Percentiles rank a stretch among this genome's conserved stretches.
Conservation (phyloP, 2,797 vertebrate species). For the Bradypodion pumilum region DNA sequence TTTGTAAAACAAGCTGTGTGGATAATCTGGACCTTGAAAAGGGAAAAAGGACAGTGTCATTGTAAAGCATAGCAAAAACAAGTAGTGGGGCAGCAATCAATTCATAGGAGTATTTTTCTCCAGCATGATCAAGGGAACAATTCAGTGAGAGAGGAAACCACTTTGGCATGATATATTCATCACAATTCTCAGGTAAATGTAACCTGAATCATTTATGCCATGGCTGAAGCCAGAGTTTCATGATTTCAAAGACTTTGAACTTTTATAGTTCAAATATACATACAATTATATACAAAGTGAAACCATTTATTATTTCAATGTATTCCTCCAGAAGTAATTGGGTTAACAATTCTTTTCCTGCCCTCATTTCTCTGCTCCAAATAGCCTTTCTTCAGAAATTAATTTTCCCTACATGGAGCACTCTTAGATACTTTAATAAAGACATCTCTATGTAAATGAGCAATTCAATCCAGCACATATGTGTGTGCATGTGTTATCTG, state of each 20-base stretch:
- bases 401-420: neutral
- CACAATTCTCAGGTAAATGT: neutral
- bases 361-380: neutral
- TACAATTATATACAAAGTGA: neutral
- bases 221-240: neutral
- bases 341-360: neutral
- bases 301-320: neutral
- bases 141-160: neutral
- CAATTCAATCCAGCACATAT: neutral
- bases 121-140: neutral
- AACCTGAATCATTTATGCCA: neutral
- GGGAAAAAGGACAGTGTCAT: conserved; percentile 10
- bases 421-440: neutral
- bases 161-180: neutral
- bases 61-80: neutral
- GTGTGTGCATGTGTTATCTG: too few relatives aligned
- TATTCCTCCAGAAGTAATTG: neutral
- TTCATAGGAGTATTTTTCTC: neutral
- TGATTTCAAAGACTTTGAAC: neutral
- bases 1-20: conserved; percentile 93
- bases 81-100: neutral
- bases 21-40: conserved; percentile 87
- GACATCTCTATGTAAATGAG: neutral
- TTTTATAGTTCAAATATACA: neutral
- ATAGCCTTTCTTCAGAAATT: too few relatives aligned